Evolutionary conservation across 2,113 vertebrate genomes (phyloP).

Genomic region (Gavialis gangeticus): DNA sequence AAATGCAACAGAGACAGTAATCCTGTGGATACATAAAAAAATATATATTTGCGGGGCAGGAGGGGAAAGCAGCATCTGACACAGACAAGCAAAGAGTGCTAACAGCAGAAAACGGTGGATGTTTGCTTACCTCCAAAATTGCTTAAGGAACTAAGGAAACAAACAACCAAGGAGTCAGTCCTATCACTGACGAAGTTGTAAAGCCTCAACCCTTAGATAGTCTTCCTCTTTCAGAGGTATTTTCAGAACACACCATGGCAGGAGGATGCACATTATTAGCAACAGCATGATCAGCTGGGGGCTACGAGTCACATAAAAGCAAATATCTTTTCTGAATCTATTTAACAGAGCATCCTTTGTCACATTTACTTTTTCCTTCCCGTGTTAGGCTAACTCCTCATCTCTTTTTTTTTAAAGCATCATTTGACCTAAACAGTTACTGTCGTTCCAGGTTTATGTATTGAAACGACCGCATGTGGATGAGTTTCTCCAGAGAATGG

Average conservation of each 20-base stretch:
- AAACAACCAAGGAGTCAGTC: not conserved
- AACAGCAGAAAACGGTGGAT: not conserved
- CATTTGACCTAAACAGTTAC: not conserved
- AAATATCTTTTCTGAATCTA: not conserved
- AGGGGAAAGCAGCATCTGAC: too few species aligned
- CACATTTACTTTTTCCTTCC: not conserved
- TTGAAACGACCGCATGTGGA: constrained; percentile 96
- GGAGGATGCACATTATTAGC: not conserved
- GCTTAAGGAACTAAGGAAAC: not conserved
- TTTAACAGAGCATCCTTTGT: not conserved
- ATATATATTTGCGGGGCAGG: too few species aligned
- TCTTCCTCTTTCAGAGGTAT: constrained; percentile 1
- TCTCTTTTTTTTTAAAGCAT: not conserved
- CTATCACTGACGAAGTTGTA: not conserved
- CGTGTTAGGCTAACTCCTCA: not conserved
- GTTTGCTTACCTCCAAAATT: not conserved
- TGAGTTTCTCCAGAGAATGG: constrained; percentile 97
- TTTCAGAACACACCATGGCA: constrained; percentile 9
- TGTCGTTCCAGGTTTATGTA: constrained; percentile 90
- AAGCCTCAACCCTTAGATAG: not conserved
- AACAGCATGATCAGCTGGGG: not conserved
- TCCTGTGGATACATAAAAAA: too few species aligned
- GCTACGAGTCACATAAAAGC: not conserved
- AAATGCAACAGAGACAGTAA: not conserved
- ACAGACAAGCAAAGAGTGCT: too few species aligned